Evolutionary conservation across 2,113 vertebrate species (phyloP).

Genomic region (Oceanodroma tethys): DNA sequence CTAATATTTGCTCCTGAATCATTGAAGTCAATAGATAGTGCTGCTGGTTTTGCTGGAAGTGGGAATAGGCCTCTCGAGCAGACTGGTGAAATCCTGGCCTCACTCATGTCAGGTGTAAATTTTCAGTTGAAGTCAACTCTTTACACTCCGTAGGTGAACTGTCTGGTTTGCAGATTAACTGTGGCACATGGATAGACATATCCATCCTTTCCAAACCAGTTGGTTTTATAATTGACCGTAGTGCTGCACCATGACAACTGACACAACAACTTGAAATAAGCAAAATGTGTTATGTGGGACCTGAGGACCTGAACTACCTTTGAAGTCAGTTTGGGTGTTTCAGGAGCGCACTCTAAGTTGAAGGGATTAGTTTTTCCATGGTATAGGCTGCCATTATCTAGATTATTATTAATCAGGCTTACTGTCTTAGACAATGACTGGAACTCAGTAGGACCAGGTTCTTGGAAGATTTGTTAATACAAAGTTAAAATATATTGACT

Average conservation of each 20-base stretch:
- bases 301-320: not conserved
- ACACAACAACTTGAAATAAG: not conserved
- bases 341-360: not conserved
- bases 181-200: not conserved
- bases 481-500: not conserved
- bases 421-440: not conserved
- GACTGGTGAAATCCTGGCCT: not conserved
- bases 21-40: not conserved
- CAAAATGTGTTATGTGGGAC: not conserved
- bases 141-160: not conserved
- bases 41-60: not conserved
- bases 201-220: not conserved
- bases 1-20: not conserved
- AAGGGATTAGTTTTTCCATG: not conserved
- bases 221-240: rapidly evolving
- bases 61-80: not conserved
- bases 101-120: not conserved
- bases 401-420: not conserved
- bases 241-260: not conserved
- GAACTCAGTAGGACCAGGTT: not conserved
- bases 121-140: not conserved
- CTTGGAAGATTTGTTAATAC: not conserved
- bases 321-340: not conserved
- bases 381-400: not conserved
- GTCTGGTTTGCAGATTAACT: not conserved